These are phyloP conservation scores for Pao palembangensis DNA, from an alignment of 2,113 vertebrate species.

Conservation along the genomic window DNA sequence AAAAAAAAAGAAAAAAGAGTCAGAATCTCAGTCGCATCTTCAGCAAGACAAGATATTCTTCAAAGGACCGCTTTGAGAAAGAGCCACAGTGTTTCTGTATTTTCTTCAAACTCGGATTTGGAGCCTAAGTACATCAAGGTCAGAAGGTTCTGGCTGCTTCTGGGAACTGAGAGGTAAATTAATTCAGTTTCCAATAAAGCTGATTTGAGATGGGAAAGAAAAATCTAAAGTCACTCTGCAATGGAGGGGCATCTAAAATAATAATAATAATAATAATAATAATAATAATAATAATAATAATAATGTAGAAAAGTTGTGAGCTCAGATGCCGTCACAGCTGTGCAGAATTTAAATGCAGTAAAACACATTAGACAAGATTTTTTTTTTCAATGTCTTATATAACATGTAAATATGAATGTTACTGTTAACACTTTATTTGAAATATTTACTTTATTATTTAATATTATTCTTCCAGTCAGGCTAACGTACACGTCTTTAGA, in stretches of 20 bases:
- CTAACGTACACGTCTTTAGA: too few species aligned
- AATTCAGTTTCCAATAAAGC: slow-evolving; percentile 59
- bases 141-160: slow-evolving; percentile 42
- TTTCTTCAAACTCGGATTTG: slow-evolving; percentile 35
- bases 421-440: too few species aligned
- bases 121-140: slow-evolving; percentile 55
- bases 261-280: slow-evolving; percentile 14
- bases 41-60: too few species aligned
- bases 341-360: neutral
- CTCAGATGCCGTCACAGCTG: neutral
- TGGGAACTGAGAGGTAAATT: slow-evolving; percentile 44
- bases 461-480: too few species aligned
- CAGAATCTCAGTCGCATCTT: too few species aligned
- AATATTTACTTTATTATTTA: too few species aligned
- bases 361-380: neutral
- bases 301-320: neutral
- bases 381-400: too few species aligned
- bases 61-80: too few species aligned
- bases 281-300: slow-evolving; percentile 20
- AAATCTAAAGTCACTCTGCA: slow-evolving; percentile 31
- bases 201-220: slow-evolving; percentile 50
- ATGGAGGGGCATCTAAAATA: neutral
- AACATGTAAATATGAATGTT: too few species aligned
- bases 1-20: too few species aligned
- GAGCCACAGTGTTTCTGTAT: slow-evolving; percentile 6